Evolutionary conservation across 1,140 invertebrate genomes (phyloP), one percentile per base, ranked within the genome.

Genomic region (Hypothenemus hampei): DNA sequence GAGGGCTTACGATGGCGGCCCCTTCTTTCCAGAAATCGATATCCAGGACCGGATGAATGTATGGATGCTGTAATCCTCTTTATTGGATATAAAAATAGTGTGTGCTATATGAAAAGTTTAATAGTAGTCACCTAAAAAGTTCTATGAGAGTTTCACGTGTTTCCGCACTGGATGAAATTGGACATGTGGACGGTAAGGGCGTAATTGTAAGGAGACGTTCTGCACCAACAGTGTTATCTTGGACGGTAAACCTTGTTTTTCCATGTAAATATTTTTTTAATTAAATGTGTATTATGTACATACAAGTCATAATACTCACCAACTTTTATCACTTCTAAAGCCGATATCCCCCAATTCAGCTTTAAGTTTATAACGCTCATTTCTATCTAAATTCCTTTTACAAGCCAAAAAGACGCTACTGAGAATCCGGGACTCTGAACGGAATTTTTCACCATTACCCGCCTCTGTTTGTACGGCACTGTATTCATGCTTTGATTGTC

Each of bases 1-100:
- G 85, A 0, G 91, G 91, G 58, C 87, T 81, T 1, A 94, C 81
- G 8, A 87, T 74, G 16, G 89, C 77, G 5, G 85, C 80, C 72
- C 81, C 81, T 57, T 55, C 57, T 64, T 74, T 66, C 75, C 69
- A 69, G 63, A 69, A 82, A 57, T 90, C 89, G 49, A 94, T 73
- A 66, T 93, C 89, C 37, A 93, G 73, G 2, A 93, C 82, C 0
- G 91, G 91, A 72, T 90, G 91, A 47, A 95, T 88, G 68, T 94
- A 93, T 0, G 92, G 91, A 74, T 94, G 91, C 70, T 93, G 90
- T 4, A 94, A 77, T 3, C 86, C 83, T 40, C 88, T 53, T 10
- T 5, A 53, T 13, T 35, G 22, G 3, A 35, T 35, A 15, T 37
- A 13, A 29, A 16, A 37, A n/a, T n/a, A n/a, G n/a, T n/a, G n/a